phyloP scores from a whole-genome alignment of 2,888 invertebrate genomes.

The Crocallis elinguaria region DNA sequence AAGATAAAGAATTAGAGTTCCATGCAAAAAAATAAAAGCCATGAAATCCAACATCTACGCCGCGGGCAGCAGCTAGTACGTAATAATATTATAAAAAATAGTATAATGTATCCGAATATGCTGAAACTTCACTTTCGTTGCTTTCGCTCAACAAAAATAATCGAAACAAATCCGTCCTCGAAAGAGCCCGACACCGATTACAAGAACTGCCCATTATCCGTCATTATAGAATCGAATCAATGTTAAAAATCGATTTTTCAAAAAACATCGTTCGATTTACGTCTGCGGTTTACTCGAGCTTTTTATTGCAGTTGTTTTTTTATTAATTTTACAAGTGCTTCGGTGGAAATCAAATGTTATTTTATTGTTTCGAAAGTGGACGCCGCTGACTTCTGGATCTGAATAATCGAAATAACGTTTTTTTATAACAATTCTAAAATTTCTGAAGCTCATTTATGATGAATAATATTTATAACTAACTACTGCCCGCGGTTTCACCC shows the following conservation, averaged over 20 bases:
- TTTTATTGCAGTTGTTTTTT: conserved; percentile 55
- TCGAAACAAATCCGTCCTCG: conserved; percentile 43
- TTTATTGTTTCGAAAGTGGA: conserved; percentile 29
- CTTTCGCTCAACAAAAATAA: conserved; percentile 45
- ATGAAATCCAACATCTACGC: no score
- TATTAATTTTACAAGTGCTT: conserved; percentile 35
- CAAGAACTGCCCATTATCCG: conserved; percentile 50
- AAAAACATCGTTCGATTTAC: conserved; percentile 61
- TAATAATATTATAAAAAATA: no score
- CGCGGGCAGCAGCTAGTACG: no score
- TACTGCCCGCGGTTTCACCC: no score
- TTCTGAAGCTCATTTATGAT: no score
- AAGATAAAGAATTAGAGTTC: no score
- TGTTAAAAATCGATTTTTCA: conserved; percentile 56
- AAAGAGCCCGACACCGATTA: conserved; percentile 45
- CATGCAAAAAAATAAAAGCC: no score
- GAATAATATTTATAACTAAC: no score
- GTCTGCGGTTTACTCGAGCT: conserved; percentile 61
- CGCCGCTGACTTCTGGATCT: conserved; percentile 1
- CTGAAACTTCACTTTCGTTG: conserved; percentile 34
- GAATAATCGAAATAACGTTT: not conserved
- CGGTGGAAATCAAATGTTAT: conserved; percentile 17
- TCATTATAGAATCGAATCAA: conserved; percentile 62
- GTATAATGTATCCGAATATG: no score
- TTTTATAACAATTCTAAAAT: no score